Evolutionary conservation across 92 coral and sea anemone species (phyloP).

Genomic region (Bergia puertoricense): DNA sequence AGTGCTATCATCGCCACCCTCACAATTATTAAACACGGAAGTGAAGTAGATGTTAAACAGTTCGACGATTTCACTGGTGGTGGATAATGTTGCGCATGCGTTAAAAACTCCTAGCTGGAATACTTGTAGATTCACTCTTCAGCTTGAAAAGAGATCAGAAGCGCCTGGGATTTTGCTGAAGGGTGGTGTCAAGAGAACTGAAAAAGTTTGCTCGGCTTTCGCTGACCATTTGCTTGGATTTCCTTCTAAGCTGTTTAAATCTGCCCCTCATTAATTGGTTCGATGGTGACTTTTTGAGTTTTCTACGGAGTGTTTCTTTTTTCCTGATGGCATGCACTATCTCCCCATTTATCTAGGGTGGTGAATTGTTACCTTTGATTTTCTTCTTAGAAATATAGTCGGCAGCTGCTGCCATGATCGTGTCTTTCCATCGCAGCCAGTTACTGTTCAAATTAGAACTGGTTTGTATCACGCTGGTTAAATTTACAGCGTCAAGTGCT

Average conservation of each 20-base stretch:
- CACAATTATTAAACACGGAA: conserved; percentile 26
- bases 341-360: conserved; percentile 46
- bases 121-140: neutral
- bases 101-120: no score
- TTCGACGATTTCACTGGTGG: conserved; percentile 46
- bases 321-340: conserved; percentile 36
- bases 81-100: no score
- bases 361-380: conserved; percentile 34
- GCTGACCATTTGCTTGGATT: conserved; percentile 33
- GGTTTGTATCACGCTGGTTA: no score
- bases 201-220: conserved; percentile 33
- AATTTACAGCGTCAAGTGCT: neutral
- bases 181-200: conserved; percentile 7
- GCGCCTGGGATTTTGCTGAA: no score
- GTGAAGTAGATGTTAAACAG: conserved; percentile 53
- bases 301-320: conserved; percentile 19
- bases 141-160: no score
- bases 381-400: conserved; percentile 42
- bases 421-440: no score
- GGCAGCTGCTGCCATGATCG: no score
- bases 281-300: conserved; percentile 40
- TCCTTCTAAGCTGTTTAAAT: neutral
- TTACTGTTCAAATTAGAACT: no score
- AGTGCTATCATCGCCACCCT: no score
- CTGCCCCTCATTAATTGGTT: neutral